Evolutionary conservation across 2,113 vertebrate species (phyloP), one percentile per base, ranked within the genome.

Genomic region (Crypturellus undulatus): DNA sequence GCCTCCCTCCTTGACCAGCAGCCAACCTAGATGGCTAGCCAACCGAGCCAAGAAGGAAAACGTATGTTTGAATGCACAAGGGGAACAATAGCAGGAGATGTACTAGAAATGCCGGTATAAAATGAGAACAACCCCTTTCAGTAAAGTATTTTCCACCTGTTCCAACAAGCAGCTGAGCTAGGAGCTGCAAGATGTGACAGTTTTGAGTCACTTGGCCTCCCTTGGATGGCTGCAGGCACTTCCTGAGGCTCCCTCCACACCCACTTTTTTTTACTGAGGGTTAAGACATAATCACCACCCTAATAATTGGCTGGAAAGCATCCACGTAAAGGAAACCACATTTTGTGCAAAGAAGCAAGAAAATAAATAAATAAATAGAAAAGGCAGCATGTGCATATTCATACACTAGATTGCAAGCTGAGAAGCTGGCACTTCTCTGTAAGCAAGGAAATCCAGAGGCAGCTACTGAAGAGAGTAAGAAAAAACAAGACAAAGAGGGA

Each of bases 31-130:
- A 13, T 59, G 30, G 40, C 40, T 42, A 42, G 40, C 40, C 40
- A 42, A 42, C 40, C 40, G 10, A 42, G 47, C 49, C 70, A 36
- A 72, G 36, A 76, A 12, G 51, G 42, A 12, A 45, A 43, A 43
- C 0, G 3, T 43, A 40, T 1, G 0, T 14, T 4, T 2, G 4
- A 13, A 5, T 3, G 38, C 54, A 11, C 56, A 30, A 64, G 54
- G 45, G 38, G n/a, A 60, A 67, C 15, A 60, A 43, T 3, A 2
- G 21, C 22, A 72, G 42, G 1, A 1, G 26, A 25, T 9, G 22
- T 17, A 19, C 7, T 36, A 3, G 5, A 25, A 13, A n/a, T 13
- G 58, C 32, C 56, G 9, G 7, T 12, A 34, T n/a, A 47, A 28
- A 47, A 36, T 3, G 24, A 26, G 26, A 30, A 9, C 3, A 18